Evolutionary conservation across 2,888 invertebrate genomes (phyloP).

Genomic region (Eurytoma californica): DNA sequence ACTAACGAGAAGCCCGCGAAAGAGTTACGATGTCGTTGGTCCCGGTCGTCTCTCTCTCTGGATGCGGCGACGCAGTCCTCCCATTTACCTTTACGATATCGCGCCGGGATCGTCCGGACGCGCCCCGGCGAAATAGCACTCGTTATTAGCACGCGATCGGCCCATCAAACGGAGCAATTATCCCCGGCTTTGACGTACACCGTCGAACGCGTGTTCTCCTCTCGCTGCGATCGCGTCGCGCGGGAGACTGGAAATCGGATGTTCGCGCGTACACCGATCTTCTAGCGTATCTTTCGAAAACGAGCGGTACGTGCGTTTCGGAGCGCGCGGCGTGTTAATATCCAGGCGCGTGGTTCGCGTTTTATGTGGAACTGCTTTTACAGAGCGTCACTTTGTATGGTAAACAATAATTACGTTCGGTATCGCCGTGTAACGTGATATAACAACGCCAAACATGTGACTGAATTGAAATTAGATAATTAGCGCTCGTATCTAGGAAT

Average conservation of each 20-base stretch:
- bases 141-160: conserved; percentile 47
- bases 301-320: not conserved
- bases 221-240: not conserved
- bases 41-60: not conserved
- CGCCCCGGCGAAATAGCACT: conserved; percentile 59
- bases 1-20: conserved; percentile 64
- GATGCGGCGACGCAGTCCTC: conserved; percentile 47
- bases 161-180: not conserved
- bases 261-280: too few species aligned
- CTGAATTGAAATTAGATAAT: conserved; percentile 29
- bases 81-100: conserved; percentile 67
- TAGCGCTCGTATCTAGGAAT: conserved; percentile 3
- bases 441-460: not conserved
- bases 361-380: too few species aligned
- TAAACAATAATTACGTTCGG: too few species aligned
- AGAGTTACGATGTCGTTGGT: conserved; percentile 60
- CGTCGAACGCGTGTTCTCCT: not conserved
- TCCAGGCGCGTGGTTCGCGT: too few species aligned
- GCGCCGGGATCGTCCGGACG: conserved; percentile 62
- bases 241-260: not conserved
- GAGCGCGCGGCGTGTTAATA: too few species aligned
- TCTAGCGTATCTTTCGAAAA: not conserved
- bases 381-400: too few species aligned
- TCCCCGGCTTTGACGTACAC: conserved; percentile 29
- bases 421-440: too few species aligned